Conservation (phyloP, 2,113 vertebrate genomes). For the Falco punctatus region DNA sequence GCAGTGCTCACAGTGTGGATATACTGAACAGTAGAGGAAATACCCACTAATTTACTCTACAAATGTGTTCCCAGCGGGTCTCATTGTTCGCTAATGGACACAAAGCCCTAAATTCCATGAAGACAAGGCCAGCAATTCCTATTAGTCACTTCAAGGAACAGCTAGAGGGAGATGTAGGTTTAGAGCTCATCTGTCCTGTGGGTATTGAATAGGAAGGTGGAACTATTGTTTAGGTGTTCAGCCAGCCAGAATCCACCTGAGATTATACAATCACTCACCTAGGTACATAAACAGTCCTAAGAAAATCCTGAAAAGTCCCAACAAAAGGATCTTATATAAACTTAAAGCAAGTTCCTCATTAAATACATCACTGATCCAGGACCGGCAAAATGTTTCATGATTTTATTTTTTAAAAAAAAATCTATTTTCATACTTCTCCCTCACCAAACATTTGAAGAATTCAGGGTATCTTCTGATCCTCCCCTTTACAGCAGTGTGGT, state of each 20-base stretch:
- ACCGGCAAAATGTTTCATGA: background rate
- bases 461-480: background rate
- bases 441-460: background rate
- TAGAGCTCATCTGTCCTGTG: background rate
- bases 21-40: background rate
- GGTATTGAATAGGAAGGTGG: background rate
- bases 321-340: background rate
- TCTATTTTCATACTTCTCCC: background rate
- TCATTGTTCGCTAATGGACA: background rate
- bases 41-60: background rate
- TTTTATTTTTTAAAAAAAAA: background rate
- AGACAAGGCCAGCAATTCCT: background rate
- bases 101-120: background rate
- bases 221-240: background rate
- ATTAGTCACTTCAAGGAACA: background rate
- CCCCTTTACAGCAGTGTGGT: fast-evolving
- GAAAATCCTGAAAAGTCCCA: background rate
- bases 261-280: background rate
- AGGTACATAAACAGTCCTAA: background rate
- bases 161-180: background rate
- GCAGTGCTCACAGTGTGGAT: background rate
- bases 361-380: background rate
- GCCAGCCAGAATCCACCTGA: background rate
- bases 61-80: fast-evolving
- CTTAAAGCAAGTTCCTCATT: background rate